Evolutionary conservation across 2,888 invertebrate species (phyloP), one percentile per base, ranked within the genome.

Genomic region (Heliconius ismenius): DNA sequence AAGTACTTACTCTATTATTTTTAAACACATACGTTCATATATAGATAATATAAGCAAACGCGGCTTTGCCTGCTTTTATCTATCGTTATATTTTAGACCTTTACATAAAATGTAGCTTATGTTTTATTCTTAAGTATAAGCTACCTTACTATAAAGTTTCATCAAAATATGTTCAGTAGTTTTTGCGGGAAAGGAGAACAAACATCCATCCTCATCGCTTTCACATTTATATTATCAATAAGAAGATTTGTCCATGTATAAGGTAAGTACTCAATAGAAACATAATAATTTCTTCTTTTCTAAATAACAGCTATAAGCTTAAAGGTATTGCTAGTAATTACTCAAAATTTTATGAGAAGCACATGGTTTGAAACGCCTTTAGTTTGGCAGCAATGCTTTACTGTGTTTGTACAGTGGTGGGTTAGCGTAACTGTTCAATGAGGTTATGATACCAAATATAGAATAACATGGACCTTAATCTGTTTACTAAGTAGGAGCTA

Each of bases 331-430:
- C 68, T 75, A 54, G 75, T 82, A 83, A 86, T 85, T 83, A 84
- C 83, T 84, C 82, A 81, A 83, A 82, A 76, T 82, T 87, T 87
- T 87, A 92, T 91, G 84, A 88, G 83, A 84, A 86, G 82, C 92
- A 92, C 87, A 85, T 92, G 91, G 84, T 82, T 81, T 76, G 81
- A 83, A 82, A 82, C 84, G 82, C 84, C 80, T 81, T 83, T 80
- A 78, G 81, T 84, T 82, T 85, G 68, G 81, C 81, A 83, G 83
- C 81, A 83, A 84, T 86, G 78, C 84, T 89, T 89, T 85, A 91
- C 83, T 86, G 86, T 91, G 92, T 91, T 92, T 91, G 85, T 89
- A 86, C 91, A 92, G 83, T 81, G 82, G 83, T 83, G 82, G 81
- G 79, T 80, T 81, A 77, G 73, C 78, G 75, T 80, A 73, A 76